A percentile compares a stretch with the other conserved stretches of the same genome.
Evolutionary conservation across 2,888 invertebrate species (phyloP).

Genomic region (Ommatoiulus sabulosus): DNA sequence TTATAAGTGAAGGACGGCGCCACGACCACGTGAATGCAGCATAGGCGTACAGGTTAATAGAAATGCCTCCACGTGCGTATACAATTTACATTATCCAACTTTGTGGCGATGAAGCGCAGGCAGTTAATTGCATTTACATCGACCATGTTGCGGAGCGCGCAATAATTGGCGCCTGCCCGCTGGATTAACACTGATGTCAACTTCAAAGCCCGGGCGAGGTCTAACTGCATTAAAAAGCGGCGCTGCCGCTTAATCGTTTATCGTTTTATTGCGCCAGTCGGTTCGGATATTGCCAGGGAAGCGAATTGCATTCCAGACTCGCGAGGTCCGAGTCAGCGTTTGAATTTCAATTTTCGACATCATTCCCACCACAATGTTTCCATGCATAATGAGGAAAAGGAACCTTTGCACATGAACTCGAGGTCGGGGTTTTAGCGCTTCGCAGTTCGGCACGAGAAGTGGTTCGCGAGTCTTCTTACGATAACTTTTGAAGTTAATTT

Average conservation of each 20-base stretch:
- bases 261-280: not conserved
- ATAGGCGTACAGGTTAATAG: not conserved
- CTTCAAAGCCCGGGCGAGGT: constrained; percentile 16
- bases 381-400: not conserved
- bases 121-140: constrained; percentile 17
- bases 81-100: not conserved
- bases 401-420: not conserved
- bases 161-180: not conserved
- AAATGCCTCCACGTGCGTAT: not conserved
- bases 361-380: not conserved
- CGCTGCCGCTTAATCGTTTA: not conserved
- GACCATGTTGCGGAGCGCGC: not conserved
- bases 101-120: not conserved
- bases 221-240: not conserved
- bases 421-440: not conserved
- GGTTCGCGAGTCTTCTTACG: too few relatives aligned
- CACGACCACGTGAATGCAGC: not conserved
- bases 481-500: too few relatives aligned
- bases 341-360: not conserved
- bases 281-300: not conserved
- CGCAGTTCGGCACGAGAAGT: too few relatives aligned
- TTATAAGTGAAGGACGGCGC: too few relatives aligned
- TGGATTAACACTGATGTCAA: not conserved
- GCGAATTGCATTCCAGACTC: not conserved
- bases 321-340: not conserved